Evolutionary conservation across 2,113 vertebrate genomes (phyloP).

Genomic region (Beaufortia kweichowensis): DNA sequence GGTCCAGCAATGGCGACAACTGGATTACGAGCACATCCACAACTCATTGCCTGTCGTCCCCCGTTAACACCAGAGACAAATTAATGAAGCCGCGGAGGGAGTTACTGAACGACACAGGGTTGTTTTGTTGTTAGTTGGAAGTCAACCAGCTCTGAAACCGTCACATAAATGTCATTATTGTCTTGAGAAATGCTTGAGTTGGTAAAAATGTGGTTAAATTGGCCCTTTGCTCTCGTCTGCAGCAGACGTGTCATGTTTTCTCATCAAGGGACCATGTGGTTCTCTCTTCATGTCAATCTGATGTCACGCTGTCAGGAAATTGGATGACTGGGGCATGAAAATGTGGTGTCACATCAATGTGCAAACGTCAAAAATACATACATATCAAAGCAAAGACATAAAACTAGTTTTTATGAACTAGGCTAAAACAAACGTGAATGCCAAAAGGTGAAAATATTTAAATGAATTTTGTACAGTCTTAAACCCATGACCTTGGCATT

Average conservation of each 20-base stretch:
- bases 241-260: background rate
- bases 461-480: too few species aligned
- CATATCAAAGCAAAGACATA: background rate
- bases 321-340: background rate
- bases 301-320: slow-evolving; percentile 20
- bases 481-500: too few species aligned
- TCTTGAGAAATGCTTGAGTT: background rate
- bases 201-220: background rate
- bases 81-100: slow-evolving; percentile 58
- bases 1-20: slow-evolving; percentile 68
- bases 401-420: too few species aligned
- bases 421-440: too few species aligned
- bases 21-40: slow-evolving; percentile 66
- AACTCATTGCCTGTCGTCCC: slow-evolving; percentile 66
- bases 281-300: slow-evolving; percentile 28
- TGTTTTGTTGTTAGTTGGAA: background rate
- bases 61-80: slow-evolving; percentile 57
- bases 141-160: background rate
- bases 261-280: background rate
- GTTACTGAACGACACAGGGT: slow-evolving; percentile 32
- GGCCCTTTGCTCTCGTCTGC: background rate
- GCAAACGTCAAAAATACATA: too few species aligned
- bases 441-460: too few species aligned
- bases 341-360: background rate
- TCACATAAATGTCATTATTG: background rate